phyloP scores from a whole-genome alignment of 1,140 invertebrate genomes.

The Diorhabda sublineata region DNA sequence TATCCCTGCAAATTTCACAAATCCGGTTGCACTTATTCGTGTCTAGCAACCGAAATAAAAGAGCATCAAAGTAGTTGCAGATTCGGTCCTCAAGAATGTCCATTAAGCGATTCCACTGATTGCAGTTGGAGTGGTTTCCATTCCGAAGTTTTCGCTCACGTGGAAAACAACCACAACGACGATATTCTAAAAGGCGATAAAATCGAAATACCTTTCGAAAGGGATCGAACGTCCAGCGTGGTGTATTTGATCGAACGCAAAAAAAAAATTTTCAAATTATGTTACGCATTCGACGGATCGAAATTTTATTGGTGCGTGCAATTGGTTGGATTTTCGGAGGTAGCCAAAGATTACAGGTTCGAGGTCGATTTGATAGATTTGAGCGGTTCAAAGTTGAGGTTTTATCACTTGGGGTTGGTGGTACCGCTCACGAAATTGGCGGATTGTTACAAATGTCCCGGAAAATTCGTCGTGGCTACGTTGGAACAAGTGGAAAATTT shows the following conservation, averaged over 20 bases:
- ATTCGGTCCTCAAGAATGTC: slow-evolving; percentile 25
- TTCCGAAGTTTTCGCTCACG: slow-evolving; percentile 23
- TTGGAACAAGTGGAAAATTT: too few relatives aligned
- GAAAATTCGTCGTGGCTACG: too few relatives aligned
- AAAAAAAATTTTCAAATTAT: slow-evolving; percentile 21
- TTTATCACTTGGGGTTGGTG: neutral
- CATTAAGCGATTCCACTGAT: slow-evolving; percentile 16
- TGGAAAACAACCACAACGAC: slow-evolving; percentile 23
- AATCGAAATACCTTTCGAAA: slow-evolving; percentile 21
- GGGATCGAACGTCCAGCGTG: slow-evolving; percentile 2
- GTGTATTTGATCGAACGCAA: slow-evolving; percentile 22
- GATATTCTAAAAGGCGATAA: slow-evolving; percentile 26
- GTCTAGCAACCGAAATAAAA: slow-evolving; percentile 19
- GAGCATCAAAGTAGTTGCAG: slow-evolving; percentile 28
- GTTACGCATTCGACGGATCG: slow-evolving; percentile 13
- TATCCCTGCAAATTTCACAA: slow-evolving; percentile 33
- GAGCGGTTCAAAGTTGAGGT: slow-evolving; percentile 4
- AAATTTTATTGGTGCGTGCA: slow-evolving; percentile 24
- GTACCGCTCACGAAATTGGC: too few relatives aligned
- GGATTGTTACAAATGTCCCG: too few relatives aligned
- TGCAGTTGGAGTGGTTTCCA: slow-evolving; percentile 22
- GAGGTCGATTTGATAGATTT: slow-evolving; percentile 26
- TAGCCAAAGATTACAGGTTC: slow-evolving; percentile 17
- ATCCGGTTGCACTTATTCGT: slow-evolving; percentile 23
- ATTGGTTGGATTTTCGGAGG: slow-evolving; percentile 6